phyloP scores from a whole-genome alignment of 2,113 vertebrate genomes.

The Lucifuga dentata region DNA sequence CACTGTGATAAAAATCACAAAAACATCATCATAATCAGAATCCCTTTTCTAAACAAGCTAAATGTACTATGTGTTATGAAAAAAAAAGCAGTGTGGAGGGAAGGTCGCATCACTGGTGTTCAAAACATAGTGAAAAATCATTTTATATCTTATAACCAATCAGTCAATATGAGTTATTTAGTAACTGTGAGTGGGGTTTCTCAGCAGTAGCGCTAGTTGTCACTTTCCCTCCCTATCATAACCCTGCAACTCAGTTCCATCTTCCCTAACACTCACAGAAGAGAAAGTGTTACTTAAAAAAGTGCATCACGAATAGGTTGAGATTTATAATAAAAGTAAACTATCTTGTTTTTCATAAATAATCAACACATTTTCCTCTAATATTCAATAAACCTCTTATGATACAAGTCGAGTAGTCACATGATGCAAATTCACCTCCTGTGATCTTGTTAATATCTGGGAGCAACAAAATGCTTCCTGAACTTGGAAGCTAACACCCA shows the following conservation, averaged over 20 bases:
- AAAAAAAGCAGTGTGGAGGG: conserved; percentile 40
- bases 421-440: conserved; percentile 55
- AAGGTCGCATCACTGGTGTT: conserved; percentile 34
- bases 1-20: conserved; percentile 59
- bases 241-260: conserved; percentile 52
- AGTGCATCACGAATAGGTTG: conserved; percentile 81
- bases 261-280: conserved; percentile 55
- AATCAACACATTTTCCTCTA: conserved; percentile 64
- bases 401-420: conserved; percentile 78
- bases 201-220: conserved; percentile 36
- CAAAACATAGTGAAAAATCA: conserved; percentile 28
- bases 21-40: conserved; percentile 65
- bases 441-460: conserved; percentile 47
- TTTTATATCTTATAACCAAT: background rate
- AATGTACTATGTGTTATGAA: conserved; percentile 54
- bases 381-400: conserved; percentile 78
- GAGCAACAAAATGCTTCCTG: conserved; percentile 47
- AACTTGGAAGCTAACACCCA: conserved; percentile 42
- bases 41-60: conserved; percentile 68
- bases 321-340: conserved; percentile 80
- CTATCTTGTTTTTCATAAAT: conserved; percentile 78
- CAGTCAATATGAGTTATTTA: conserved; percentile 8
- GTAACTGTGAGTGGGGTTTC: conserved; percentile 15
- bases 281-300: conserved; percentile 74
- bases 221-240: conserved; percentile 44